Evolutionary conservation across 2,888 invertebrate genomes (phyloP).

Genomic region (Agonum fuliginosum): DNA sequence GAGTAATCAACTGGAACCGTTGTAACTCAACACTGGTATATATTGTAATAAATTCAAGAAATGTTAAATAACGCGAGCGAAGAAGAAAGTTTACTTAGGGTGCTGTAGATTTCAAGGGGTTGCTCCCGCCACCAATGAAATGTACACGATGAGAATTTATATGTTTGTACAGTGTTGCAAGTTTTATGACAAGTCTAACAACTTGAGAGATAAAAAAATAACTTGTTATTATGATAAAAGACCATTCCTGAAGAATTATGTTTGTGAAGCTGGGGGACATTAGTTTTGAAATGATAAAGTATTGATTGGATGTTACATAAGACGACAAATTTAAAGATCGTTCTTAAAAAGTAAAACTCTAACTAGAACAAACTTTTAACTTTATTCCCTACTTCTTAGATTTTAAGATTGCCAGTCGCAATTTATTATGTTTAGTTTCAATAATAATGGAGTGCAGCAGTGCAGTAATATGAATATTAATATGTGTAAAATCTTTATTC

Average conservation of each 20-base stretch:
- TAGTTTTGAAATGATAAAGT: neutral
- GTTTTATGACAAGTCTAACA: constrained; percentile 10
- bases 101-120: constrained; percentile 18
- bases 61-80: constrained; percentile 24
- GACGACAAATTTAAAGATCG: too few species aligned
- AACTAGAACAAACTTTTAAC: too few species aligned
- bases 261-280: too few species aligned
- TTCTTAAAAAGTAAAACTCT: too few species aligned
- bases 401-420: too few species aligned
- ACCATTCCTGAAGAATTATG: neutral
- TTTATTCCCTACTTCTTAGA: too few species aligned
- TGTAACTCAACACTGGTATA: constrained; percentile 7
- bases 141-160: constrained; percentile 34
- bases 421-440: too few species aligned
- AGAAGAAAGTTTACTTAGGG: constrained; percentile 32
- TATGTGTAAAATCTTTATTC: too few species aligned
- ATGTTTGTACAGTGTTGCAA: constrained; percentile 25
- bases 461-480: too few species aligned
- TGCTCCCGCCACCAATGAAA: constrained; percentile 1
- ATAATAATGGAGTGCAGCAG: too few species aligned
- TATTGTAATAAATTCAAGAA: constrained; percentile 41
- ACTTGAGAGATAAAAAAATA: constrained; percentile 15
- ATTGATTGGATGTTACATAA: too few species aligned
- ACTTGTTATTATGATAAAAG: constrained; percentile 12
- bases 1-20: constrained; percentile 13